Base-by-base conservation (phyloP, 2,113 vertebrate species). In the Calyptomena viridis region DNA sequence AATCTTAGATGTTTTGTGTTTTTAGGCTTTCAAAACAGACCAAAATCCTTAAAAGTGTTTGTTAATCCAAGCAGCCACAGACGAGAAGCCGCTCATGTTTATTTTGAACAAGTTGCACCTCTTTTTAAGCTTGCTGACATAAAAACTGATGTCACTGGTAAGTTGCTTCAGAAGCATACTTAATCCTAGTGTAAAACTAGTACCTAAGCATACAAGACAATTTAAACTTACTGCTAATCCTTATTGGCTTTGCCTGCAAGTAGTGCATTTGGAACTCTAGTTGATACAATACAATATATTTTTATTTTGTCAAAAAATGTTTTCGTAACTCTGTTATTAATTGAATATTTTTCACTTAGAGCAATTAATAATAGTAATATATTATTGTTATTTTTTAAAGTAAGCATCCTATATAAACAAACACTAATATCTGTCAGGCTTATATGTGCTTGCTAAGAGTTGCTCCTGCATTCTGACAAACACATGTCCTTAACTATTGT, bases 11-110 rank as follows among this genome's bases (percentile, higher is more conserved):
- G 12, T 23, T 86, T 94, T 87, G 10, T 78, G n/a, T 76, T 95
- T 92, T 77, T 88, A 99, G 99, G 98, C 31, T 99, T 99, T 97
- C 91, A 97, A 21, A 97, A 97, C 40, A 98, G 99, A 87, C 99
- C 99, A 58, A 99, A 98, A 93, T 98, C 97, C 42, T 96, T 99
- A 52, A 99, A 99, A 97, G 98, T 99, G 50, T 98, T 99, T 80
- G 98, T 99, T 86, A 99, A 99, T 96, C 99, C 99, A n/a, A 97
- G 94, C 91, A 99, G 99, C 93, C 99, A 99, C 97, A 99, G 98
- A 95, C 99, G 98, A 96, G 99, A 99, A 97, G 98, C 99, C 7
- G 90, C 97, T 31, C 97, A 97, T 47, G 75, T 99, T 97, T 99
- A 99, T 97, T 97, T 98, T 87, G 98, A 99, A 23, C 97, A 98